Conservation (phyloP, 2,888 invertebrate genomes). For the Melitaea athalia region DNA sequence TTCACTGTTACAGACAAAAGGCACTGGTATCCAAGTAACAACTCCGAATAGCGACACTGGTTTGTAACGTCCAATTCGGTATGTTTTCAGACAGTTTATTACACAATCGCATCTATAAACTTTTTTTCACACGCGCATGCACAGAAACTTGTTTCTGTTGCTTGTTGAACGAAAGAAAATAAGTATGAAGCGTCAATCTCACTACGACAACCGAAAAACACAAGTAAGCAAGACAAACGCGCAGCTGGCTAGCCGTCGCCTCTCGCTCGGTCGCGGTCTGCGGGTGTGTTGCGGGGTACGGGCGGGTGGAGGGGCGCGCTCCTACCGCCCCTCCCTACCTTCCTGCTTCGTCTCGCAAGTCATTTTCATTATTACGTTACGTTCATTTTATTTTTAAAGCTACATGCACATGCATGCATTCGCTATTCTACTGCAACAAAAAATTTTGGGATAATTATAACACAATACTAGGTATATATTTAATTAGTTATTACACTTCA, state of each 20-base stretch:
- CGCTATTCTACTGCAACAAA: constrained; percentile 41
- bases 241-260: constrained; percentile 69
- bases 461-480: too few species aligned
- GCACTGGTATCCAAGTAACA: constrained; percentile 73
- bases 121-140: constrained; percentile 59
- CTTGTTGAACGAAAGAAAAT: constrained; percentile 58
- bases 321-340: constrained; percentile 68
- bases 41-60: constrained; percentile 60
- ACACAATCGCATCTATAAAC: constrained; percentile 47
- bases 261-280: constrained; percentile 69
- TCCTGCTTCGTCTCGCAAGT: constrained; percentile 70
- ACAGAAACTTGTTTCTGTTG: constrained; percentile 60
- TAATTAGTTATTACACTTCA: too few species aligned
- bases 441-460: too few species aligned
- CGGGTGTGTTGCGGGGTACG: constrained; percentile 60
- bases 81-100: constrained; percentile 47
- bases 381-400: constrained; percentile 66
- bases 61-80: constrained; percentile 51
- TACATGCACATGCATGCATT: constrained; percentile 41
- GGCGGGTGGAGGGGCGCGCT: constrained; percentile 53
- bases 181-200: constrained; percentile 73
- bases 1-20: constrained; percentile 77
- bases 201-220: constrained; percentile 78
- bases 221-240: constrained; percentile 63
- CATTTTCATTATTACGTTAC: constrained; percentile 68